Percentiles rank a stretch among this genome's conserved stretches.
Evolutionary conservation across 2,797 vertebrate species (phyloP).

Genomic region (Parambassis ranga): DNA sequence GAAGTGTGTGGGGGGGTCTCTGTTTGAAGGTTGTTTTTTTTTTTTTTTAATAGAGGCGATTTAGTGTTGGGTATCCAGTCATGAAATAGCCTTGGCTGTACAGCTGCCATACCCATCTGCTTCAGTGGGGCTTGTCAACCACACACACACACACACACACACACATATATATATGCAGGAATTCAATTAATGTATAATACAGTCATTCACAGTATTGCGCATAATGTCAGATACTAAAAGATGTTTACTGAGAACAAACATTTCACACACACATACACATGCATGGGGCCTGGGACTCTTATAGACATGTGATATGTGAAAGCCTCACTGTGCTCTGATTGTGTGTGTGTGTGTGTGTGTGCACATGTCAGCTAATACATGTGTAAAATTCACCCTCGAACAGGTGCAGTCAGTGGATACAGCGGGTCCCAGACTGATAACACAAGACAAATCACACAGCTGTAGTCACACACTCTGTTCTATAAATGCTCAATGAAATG

Average conservation of each 20-base stretch:
- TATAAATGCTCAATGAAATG: constrained; percentile 5
- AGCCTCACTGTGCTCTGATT: background rate
- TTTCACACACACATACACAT: background rate
- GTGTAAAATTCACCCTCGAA: background rate
- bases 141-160: background rate
- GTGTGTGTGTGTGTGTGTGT: background rate
- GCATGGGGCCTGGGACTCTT: too few relatives aligned
- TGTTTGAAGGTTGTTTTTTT: constrained; percentile 47
- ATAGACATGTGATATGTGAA: too few relatives aligned
- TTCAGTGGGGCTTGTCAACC: constrained; percentile 16
- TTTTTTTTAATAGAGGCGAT: constrained; percentile 56
- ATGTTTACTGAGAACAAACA: constrained; percentile 9
- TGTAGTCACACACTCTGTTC: background rate
- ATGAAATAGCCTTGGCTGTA: constrained; percentile 61
- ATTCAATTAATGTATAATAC: constrained; percentile 23
- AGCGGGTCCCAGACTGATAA: constrained; percentile 1
- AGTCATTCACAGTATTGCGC: background rate
- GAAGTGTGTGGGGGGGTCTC: constrained; percentile 16
- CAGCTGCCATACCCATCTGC: constrained; percentile 67
- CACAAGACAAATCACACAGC: constrained; percentile 2
- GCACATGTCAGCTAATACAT: background rate
- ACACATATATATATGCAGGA: background rate
- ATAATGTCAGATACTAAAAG: constrained; percentile 13
- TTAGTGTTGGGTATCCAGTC: constrained; percentile 65
- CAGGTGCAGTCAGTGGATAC: background rate